phyloP scores from a whole-genome alignment of 2,888 invertebrate species.

The Tromatobia lineatoria region DNA sequence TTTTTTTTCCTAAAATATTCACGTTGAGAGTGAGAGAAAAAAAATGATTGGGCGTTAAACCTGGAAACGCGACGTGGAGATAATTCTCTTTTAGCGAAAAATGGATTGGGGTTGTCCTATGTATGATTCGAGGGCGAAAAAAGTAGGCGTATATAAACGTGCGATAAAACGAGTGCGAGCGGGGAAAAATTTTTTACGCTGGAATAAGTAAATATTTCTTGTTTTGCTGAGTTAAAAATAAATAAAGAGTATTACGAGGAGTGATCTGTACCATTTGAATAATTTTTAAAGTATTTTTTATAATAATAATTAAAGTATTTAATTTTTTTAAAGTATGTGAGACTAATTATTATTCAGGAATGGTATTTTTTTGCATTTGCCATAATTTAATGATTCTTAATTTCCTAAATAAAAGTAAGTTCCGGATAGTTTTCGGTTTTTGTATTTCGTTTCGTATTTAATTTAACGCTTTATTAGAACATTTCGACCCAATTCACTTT shows the following conservation, averaged over 20 bases:
- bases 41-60: neutral
- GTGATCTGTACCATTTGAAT: neutral
- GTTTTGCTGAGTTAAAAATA: neutral
- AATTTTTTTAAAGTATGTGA: too few relatives aligned
- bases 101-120: neutral
- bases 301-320: too few relatives aligned
- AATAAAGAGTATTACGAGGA: neutral
- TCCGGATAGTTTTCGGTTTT: too few relatives aligned
- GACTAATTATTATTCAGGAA: too few relatives aligned
- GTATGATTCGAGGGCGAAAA: neutral
- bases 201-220: neutral
- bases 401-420: too few relatives aligned
- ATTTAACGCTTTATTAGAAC: too few relatives aligned
- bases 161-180: neutral
- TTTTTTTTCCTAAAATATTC: conserved; percentile 20
- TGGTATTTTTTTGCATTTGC: too few relatives aligned
- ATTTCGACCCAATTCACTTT: too few relatives aligned
- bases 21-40: neutral
- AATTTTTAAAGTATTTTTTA: too few relatives aligned
- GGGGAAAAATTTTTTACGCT: conserved; percentile 12
- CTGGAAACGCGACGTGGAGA: conserved; percentile 1
- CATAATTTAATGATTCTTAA: too few relatives aligned
- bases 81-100: conserved; percentile 8
- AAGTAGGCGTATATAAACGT: conserved; percentile 2
- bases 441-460: too few relatives aligned